A percentile compares a stretch with the other conserved stretches of the same genome.
Evolutionary conservation across 2,888 invertebrate genomes (phyloP).

Genomic region (Drosophila rellima): DNA sequence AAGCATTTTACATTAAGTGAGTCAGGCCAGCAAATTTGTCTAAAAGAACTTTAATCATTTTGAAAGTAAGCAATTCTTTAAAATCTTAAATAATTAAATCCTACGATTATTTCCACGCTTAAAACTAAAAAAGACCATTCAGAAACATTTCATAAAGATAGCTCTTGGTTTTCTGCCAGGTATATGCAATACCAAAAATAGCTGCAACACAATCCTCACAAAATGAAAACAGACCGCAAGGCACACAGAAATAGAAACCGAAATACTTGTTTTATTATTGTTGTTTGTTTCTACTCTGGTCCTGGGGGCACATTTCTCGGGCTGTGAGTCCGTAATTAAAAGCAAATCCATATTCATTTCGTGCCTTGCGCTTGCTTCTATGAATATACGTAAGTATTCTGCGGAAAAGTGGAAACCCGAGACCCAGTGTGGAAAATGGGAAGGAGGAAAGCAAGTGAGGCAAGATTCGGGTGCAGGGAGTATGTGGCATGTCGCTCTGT

Average conservation of each 20-base stretch:
- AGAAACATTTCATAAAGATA: constrained; percentile 12
- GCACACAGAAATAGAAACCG: constrained; percentile 37
- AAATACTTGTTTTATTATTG: constrained; percentile 30
- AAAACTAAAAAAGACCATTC: not conserved
- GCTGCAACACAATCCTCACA: constrained; percentile 14
- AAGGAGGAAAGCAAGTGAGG: constrained; percentile 12
- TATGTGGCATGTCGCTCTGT: constrained; percentile 51
- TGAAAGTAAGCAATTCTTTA: not conserved
- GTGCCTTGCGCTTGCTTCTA: constrained; percentile 28
- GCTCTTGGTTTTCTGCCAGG: not conserved
- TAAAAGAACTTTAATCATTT: not conserved
- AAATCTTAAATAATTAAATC: not conserved
- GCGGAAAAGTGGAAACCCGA: constrained; percentile 14
- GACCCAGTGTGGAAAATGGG: constrained; percentile 3
- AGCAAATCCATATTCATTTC: constrained; percentile 79
- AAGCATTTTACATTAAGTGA: not conserved
- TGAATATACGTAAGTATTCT: constrained; percentile 46
- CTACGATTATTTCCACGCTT: not conserved
- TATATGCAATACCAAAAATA: constrained; percentile 25
- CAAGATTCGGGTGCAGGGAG: constrained; percentile 1
- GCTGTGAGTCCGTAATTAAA: constrained; percentile 69
- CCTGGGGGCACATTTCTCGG: constrained; percentile 7
- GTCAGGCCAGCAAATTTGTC: no score
- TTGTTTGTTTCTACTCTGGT: constrained; percentile 8
- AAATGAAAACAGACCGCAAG: constrained; percentile 24